Percentiles rank a stretch among this genome's conserved stretches.
Conservation (phyloP, 2,797 vertebrate species). For the Enteromius unitaeniatus region DNA sequence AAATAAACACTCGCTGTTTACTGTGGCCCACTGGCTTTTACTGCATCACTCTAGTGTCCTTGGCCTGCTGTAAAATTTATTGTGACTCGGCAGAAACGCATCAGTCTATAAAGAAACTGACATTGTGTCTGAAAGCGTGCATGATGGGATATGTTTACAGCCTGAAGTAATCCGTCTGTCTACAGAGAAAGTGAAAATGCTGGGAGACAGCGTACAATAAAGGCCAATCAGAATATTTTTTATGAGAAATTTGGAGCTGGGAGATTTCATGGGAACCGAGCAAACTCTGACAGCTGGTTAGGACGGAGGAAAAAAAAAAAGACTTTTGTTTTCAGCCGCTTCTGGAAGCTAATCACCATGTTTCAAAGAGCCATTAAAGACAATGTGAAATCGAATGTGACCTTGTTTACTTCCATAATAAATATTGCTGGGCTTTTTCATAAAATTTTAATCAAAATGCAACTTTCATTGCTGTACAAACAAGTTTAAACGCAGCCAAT, state of each 20-base stretch:
- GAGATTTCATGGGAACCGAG: not conserved
- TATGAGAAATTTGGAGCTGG: not conserved
- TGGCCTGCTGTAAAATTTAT: not conserved
- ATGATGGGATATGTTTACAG: conserved; percentile 20
- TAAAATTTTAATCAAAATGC: not conserved
- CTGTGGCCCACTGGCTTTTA: not conserved
- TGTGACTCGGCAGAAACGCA: conserved; percentile 24
- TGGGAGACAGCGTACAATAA: not conserved
- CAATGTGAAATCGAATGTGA: conserved; percentile 1
- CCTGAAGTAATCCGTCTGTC: conserved; percentile 17
- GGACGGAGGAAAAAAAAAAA: not conserved
- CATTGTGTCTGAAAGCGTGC: not conserved
- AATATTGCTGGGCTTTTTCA: not conserved
- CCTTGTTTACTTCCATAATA: not conserved
- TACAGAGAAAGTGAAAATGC: not conserved
- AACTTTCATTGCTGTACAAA: not conserved
- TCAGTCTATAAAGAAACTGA: conserved; percentile 26
- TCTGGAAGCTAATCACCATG: not conserved
- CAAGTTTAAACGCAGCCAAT: not conserved
- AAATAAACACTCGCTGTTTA: conserved; percentile 20
- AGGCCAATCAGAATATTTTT: not conserved
- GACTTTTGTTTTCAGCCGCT: not conserved
- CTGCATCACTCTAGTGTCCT: conserved; percentile 3
- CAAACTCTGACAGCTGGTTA: not conserved
- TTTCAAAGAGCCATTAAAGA: not conserved